These are phyloP conservation scores for Portunus trituberculatus DNA, from an alignment of 1,140 invertebrate genomes.

Conservation along the genomic window DNA sequence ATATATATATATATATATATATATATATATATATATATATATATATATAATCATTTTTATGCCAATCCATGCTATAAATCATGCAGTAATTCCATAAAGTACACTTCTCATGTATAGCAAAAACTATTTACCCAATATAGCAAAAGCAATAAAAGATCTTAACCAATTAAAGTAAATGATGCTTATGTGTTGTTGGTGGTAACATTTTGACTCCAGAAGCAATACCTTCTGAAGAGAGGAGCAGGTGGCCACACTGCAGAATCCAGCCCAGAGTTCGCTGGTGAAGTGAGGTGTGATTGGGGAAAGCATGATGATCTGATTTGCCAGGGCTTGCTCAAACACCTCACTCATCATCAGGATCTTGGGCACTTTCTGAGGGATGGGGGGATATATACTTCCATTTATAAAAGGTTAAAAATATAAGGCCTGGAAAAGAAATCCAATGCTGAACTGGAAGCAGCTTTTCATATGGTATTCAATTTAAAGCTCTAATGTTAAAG, in stretches of 20 bases:
- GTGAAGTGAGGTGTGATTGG: slow-evolving; percentile 94
- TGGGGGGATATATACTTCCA: slow-evolving; percentile 23
- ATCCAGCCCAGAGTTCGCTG: slow-evolving; percentile 92
- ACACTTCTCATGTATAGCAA: no score
- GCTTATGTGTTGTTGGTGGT: no score
- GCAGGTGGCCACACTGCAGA: slow-evolving; percentile 79
- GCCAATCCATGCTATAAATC: no score
- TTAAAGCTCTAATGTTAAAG: no score
- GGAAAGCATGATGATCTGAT: slow-evolving; percentile 90
- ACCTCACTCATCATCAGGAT: slow-evolving; percentile 86
- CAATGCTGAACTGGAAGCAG: neutral
- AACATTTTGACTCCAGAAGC: no score
- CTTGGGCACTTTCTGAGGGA: slow-evolving; percentile 83
- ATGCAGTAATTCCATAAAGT: no score
- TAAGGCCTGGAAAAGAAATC: neutral
- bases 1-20: slow-evolving; percentile 35
- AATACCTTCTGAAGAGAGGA: slow-evolving; percentile 49
- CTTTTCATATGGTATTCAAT: neutral
- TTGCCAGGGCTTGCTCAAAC: slow-evolving; percentile 89
- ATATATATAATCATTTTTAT: slow-evolving; percentile 55
- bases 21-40: slow-evolving; percentile 69
- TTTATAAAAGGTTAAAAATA: neutral
- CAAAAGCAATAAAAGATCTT: no score
- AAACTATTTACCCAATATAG: no score
- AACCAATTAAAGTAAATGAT: no score